A percentile compares a stretch with the other conserved stretches of the same genome.
Evolutionary conservation across 2,113 vertebrate species (phyloP).

Genomic region (Epinephelus cyanopodus): DNA sequence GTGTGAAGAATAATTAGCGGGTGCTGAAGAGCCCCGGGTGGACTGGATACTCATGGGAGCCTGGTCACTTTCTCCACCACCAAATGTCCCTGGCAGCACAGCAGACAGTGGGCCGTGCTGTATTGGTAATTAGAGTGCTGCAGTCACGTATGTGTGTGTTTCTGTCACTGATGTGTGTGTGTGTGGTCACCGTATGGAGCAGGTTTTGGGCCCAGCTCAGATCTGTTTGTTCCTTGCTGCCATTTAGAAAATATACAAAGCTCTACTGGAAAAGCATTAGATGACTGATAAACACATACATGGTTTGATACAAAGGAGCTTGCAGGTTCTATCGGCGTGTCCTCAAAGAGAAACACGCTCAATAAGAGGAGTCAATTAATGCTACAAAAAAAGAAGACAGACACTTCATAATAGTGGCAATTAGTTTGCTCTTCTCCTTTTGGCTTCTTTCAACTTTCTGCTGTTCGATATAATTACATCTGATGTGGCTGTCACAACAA

Average conservation of each 20-base stretch:
- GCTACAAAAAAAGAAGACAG: slow-evolving; percentile 43
- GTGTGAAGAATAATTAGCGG: slow-evolving; percentile 84
- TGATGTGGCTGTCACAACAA: slow-evolving; percentile 41
- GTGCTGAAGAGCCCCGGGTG: slow-evolving; percentile 71
- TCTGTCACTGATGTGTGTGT: slow-evolving; percentile 15
- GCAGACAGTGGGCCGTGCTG: slow-evolving; percentile 68
- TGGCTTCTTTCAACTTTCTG: slow-evolving; percentile 40
- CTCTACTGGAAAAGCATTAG: slow-evolving; percentile 25
- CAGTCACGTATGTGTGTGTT: slow-evolving; percentile 26
- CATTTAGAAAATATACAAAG: slow-evolving; percentile 27
- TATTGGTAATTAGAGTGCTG: slow-evolving; percentile 68
- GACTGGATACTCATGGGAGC: slow-evolving; percentile 70
- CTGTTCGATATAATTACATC: slow-evolving; percentile 45
- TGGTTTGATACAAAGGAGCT: slow-evolving; percentile 28
- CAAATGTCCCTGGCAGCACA: slow-evolving; percentile 81
- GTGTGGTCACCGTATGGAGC: slow-evolving; percentile 37
- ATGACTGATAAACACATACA: slow-evolving; percentile 35
- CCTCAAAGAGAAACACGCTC: slow-evolving; percentile 31
- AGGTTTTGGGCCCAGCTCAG: slow-evolving; percentile 41
- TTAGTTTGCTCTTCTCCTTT: slow-evolving; percentile 44
- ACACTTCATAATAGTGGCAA: slow-evolving; percentile 44
- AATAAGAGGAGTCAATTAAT: slow-evolving; percentile 52
- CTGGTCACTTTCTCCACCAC: slow-evolving; percentile 75
- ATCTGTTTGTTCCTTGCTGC: slow-evolving; percentile 38
- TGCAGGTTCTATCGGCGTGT: background rate